Conservation (phyloP, 1,140 invertebrate species). For the Metopolophium dirhodum region DNA sequence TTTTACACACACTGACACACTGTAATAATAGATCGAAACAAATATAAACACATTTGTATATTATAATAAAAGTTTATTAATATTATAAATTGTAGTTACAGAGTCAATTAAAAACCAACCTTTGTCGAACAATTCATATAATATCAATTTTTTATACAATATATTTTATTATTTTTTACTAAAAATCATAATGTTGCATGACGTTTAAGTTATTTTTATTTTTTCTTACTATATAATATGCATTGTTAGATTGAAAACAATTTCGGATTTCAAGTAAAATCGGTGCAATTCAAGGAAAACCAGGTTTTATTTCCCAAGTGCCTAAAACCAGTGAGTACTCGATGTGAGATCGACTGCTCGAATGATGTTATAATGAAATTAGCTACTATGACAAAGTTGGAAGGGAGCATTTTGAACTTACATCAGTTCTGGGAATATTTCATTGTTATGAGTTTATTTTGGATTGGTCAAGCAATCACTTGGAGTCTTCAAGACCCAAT, state of each 20-base stretch:
- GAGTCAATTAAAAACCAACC: neutral
- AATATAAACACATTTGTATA: neutral
- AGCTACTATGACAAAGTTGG: neutral
- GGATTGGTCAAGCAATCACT: conserved; percentile 84
- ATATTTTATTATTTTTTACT: neutral
- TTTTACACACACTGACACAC: neutral
- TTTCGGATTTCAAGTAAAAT: neutral
- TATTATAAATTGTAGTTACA: neutral
- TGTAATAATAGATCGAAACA: neutral
- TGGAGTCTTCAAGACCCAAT: conserved; percentile 83
- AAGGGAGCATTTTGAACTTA: conserved; percentile 9
- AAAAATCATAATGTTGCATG: neutral
- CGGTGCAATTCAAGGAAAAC: neutral
- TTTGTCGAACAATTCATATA: too few relatives aligned
- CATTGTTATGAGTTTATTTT: conserved; percentile 73
- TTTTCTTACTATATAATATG: neutral
- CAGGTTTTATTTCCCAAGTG: neutral
- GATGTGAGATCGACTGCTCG: conserved; percentile 10
- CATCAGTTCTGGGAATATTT: conserved; percentile 77
- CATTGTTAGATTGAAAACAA: neutral
- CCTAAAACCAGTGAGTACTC: neutral
- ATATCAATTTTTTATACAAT: too few relatives aligned
- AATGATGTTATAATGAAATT: neutral
- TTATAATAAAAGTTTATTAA: neutral
- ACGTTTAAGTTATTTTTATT: neutral